A percentile compares a stretch with the other conserved stretches of the same genome.
Evolutionary conservation across 2,888 invertebrate species (phyloP).

Genomic region (Leucophenga montana): DNA sequence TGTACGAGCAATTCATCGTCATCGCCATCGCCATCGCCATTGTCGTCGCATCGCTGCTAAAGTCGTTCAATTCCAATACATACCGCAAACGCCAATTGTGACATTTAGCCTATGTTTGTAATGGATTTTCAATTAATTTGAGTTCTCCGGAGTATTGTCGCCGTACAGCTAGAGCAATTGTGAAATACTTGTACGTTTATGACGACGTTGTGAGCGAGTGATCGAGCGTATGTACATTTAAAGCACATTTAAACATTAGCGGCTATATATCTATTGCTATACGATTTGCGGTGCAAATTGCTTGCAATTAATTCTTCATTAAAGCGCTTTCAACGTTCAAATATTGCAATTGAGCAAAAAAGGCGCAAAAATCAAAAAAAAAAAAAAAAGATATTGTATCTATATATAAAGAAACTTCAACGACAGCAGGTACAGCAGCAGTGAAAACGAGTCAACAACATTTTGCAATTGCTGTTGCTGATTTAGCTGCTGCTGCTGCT

Average conservation of each 20-base stretch:
- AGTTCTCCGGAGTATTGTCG: conserved; percentile 60
- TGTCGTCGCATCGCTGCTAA: conserved; percentile 43
- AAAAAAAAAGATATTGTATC: background rate
- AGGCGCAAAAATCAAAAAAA: conserved; percentile 21
- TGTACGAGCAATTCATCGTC: conserved; percentile 15
- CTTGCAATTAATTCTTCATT: conserved; percentile 72
- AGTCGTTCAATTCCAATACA: conserved; percentile 54
- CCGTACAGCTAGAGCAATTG: conserved; percentile 48
- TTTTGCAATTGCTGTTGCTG: conserved; percentile 48
- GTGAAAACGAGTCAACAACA: conserved; percentile 50
- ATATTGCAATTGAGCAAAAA: conserved; percentile 36
- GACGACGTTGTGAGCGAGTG: background rate
- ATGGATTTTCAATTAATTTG: conserved; percentile 69
- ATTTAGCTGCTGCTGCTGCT: background rate
- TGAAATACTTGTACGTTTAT: conserved; percentile 57
- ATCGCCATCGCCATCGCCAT: background rate
- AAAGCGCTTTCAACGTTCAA: conserved; percentile 61
- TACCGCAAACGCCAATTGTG: conserved; percentile 69
- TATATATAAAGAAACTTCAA: background rate
- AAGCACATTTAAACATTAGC: conserved; percentile 3
- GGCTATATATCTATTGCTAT: conserved; percentile 1
- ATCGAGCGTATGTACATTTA: background rate
- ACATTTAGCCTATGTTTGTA: conserved; percentile 68
- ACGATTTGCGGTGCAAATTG: conserved; percentile 68
- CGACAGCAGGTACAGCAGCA: conserved; percentile 14